Percentiles rank a stretch among this genome's conserved stretches.
Evolutionary conservation across 2,113 vertebrate species (phyloP).

Genomic region (Aphelocoma coerulescens): DNA sequence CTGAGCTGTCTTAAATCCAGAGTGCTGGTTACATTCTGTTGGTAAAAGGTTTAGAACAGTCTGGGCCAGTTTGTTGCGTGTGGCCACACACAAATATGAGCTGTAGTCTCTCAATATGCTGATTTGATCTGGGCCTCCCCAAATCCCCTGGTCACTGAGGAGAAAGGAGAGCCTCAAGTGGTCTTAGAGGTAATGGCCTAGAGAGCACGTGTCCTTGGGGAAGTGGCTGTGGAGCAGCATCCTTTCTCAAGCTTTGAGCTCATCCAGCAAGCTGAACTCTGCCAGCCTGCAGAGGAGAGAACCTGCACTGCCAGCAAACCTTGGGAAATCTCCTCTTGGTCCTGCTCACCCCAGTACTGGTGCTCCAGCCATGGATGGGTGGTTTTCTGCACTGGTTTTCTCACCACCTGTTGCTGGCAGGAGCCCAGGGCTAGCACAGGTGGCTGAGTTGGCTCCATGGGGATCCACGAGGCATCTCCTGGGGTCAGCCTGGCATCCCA

Average conservation of each 20-base stretch:
- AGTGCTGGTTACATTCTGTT: neutral
- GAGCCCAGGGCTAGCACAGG: neutral
- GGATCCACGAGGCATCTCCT: neutral
- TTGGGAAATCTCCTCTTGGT: neutral
- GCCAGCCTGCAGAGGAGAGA: neutral
- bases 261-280: neutral
- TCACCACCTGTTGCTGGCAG: neutral
- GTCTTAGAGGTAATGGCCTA: neutral
- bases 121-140: neutral
- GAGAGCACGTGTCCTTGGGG: fast-evolving
- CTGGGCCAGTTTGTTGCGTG: neutral
- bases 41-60: neutral
- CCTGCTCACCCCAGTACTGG: neutral
- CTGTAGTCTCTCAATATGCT: neutral
- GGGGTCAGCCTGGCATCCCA: neutral
- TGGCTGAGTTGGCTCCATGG: fast-evolving
- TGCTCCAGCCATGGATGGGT: neutral
- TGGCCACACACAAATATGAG: neutral
- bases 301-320: neutral
- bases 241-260: neutral
- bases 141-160: neutral
- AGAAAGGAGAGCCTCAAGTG: neutral
- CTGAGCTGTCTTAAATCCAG: neutral
- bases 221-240: neutral
- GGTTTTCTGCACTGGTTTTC: neutral